Conservation (phyloP, 2,113 vertebrate genomes). For the Osmerus mordax region DNA sequence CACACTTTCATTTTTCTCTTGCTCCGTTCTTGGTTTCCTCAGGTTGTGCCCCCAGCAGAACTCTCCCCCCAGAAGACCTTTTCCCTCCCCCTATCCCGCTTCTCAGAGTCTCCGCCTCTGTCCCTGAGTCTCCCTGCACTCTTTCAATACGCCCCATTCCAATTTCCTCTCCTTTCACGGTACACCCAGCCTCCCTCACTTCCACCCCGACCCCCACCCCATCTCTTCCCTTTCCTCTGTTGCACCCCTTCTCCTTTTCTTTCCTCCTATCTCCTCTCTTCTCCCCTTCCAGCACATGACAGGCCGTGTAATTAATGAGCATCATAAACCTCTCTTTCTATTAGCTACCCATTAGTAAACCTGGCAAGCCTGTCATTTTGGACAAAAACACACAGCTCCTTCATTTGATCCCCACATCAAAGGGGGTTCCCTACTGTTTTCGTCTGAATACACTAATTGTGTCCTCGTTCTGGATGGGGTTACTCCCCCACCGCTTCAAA, state of each 20-base stretch:
- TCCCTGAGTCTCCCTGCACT: constrained; percentile 27
- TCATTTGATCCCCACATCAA: constrained; percentile 95
- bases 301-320: constrained; percentile 93
- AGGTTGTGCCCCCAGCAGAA: constrained; percentile 35
- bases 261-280: constrained; percentile 36
- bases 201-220: constrained; percentile 4
- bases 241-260: constrained; percentile 41
- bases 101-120: neutral
- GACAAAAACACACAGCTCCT: constrained; percentile 92
- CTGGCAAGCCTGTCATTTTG: constrained; percentile 91
- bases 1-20: constrained; percentile 42
- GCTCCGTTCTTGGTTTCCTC: constrained; percentile 24
- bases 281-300: constrained; percentile 82
- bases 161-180: constrained; percentile 30
- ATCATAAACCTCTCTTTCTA: constrained; percentile 94
- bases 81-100: constrained; percentile 3
- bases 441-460: constrained; percentile 92
- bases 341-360: constrained; percentile 96
- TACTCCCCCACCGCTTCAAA: constrained; percentile 73
- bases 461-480: constrained; percentile 80
- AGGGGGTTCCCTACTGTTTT: constrained; percentile 92
- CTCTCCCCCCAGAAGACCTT: constrained; percentile 45
- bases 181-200: constrained; percentile 17
- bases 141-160: constrained; percentile 44
- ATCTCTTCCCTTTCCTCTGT: constrained; percentile 39